Conservation (phyloP, 2,797 vertebrate species). For the Silurus aristotelis region DNA sequence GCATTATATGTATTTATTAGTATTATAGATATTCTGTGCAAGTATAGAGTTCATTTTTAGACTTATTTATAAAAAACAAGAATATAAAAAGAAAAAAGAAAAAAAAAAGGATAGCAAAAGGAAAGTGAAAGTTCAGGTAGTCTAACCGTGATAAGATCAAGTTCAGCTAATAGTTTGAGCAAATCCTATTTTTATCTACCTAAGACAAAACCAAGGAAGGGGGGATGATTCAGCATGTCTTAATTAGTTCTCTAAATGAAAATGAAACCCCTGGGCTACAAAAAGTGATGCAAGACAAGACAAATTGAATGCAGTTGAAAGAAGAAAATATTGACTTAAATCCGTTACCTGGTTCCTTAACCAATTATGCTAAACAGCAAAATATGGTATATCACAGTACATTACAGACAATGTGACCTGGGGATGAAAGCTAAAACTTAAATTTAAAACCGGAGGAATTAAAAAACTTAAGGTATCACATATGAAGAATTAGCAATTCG, state of each 20-base stretch:
- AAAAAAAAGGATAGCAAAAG: neutral
- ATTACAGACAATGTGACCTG: neutral
- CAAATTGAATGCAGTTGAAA: neutral
- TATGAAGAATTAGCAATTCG: neutral
- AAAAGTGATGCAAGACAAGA: neutral
- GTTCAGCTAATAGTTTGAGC: neutral
- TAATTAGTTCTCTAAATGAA: neutral
- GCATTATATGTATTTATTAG: neutral
- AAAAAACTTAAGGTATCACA: neutral
- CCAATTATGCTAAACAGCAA: neutral
- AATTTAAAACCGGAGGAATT: neutral
- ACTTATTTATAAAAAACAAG: neutral
- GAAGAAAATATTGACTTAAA: neutral
- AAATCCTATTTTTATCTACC: neutral
- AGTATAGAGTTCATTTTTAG: neutral
- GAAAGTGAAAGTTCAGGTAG: neutral
- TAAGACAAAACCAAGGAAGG: neutral
- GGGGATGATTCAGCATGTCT: slow-evolving; percentile 4
- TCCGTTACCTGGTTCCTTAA: neutral
- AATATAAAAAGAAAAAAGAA: neutral
- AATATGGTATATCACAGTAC: neutral
- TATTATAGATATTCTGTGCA: neutral
- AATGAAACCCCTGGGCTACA: neutral
- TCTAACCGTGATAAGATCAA: neutral
- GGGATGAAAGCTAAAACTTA: neutral